Evolutionary conservation across 1,140 invertebrate species (phyloP).

Genomic region (Glossosoma conforme): DNA sequence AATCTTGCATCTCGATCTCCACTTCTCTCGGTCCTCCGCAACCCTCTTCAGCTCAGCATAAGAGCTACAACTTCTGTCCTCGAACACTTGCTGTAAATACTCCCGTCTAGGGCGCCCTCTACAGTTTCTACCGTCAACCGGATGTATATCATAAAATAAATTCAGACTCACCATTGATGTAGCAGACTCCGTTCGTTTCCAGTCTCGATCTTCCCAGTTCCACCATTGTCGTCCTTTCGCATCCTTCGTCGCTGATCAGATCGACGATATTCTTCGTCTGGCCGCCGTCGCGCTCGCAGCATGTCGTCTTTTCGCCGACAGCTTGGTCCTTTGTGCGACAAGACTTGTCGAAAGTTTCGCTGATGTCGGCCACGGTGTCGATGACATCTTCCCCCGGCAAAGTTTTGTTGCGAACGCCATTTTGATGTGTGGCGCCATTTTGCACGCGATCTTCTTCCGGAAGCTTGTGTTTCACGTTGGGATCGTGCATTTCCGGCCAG

Average conservation of each 20-base stretch:
- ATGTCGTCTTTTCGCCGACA: slow-evolving; percentile 24
- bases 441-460: background rate
- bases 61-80: too few species aligned
- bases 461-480: slow-evolving; percentile 12
- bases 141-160: too few species aligned
- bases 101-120: too few species aligned
- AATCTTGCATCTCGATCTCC: too few species aligned
- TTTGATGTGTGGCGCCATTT: slow-evolving; percentile 3
- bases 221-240: slow-evolving; percentile 44
- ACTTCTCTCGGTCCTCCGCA: too few species aligned
- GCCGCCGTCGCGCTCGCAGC: slow-evolving; percentile 30
- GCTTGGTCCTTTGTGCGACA: slow-evolving; percentile 24
- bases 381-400: too few species aligned
- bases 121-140: too few species aligned
- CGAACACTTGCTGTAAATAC: too few species aligned
- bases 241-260: too few species aligned
- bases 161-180: slow-evolving; percentile 94
- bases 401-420: slow-evolving; percentile 23
- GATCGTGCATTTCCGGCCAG: slow-evolving; percentile 20
- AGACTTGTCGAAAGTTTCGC: background rate
- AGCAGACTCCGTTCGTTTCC: slow-evolving; percentile 76
- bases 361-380: background rate
- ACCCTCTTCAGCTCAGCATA: too few species aligned
- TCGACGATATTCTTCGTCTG: slow-evolving; percentile 10
- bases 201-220: slow-evolving; percentile 62